phyloP scores from a whole-genome alignment of 2,113 vertebrate species.

The Brachypodius melanocephalos region DNA sequence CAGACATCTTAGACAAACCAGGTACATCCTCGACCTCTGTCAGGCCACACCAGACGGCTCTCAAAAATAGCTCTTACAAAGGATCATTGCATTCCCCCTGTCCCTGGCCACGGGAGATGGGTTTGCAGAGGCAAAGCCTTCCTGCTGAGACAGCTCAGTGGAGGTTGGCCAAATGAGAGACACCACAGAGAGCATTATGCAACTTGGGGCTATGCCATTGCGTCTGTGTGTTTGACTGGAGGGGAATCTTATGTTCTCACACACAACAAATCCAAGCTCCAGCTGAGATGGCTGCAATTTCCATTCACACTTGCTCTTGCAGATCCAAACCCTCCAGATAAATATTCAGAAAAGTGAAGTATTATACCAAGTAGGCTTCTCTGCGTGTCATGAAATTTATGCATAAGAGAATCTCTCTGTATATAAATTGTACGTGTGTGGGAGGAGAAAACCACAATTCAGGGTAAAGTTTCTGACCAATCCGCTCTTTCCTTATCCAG shows the following conservation, averaged over 20 bases:
- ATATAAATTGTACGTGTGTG: rapidly evolving
- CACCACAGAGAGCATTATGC: neutral
- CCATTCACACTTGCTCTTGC: neutral
- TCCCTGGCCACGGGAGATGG: neutral
- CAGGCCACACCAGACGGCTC: neutral
- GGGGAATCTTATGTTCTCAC: neutral
- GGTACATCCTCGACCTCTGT: neutral
- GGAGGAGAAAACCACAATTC: neutral
- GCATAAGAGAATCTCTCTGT: neutral
- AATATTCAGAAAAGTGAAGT: neutral
- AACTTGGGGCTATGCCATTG: neutral
- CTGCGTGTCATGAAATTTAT: neutral
- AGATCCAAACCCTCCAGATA: neutral
- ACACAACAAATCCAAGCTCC: neutral
- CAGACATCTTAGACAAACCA: neutral
- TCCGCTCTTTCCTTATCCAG: neutral
- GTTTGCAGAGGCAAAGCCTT: neutral
- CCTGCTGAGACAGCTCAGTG: neutral
- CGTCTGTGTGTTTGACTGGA: neutral
- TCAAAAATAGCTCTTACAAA: neutral
- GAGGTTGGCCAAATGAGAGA: neutral
- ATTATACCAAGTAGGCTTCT: neutral
- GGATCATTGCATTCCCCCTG: neutral
- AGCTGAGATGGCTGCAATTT: neutral
- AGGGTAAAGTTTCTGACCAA: neutral